phyloP scores from a whole-genome alignment of 2,888 invertebrate species.

The Harpagoxenus sublaevis region DNA sequence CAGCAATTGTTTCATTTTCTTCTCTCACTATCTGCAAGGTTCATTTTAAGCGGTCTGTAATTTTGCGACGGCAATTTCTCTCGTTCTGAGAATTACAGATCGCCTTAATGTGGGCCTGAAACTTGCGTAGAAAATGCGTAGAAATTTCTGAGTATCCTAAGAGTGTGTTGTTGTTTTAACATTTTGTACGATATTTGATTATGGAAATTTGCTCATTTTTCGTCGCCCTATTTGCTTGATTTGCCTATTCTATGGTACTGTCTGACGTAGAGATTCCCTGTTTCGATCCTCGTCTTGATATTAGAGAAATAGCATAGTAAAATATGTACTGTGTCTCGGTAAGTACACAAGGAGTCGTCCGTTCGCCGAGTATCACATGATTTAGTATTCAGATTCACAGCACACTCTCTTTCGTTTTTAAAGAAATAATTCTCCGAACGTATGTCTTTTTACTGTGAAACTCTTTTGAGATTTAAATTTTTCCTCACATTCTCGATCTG shows the following conservation, averaged over 20 bases:
- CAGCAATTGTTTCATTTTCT: slow-evolving; percentile 11
- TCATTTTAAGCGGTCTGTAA: slow-evolving; percentile 6
- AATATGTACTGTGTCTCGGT: neutral
- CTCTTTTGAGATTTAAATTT: neutral
- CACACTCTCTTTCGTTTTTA: neutral
- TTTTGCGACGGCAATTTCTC: neutral
- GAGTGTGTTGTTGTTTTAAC: neutral
- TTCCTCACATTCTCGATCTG: neutral
- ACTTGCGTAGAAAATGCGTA: slow-evolving; percentile 28
- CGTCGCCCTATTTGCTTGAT: slow-evolving; percentile 11
- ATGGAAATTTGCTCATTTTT: slow-evolving; percentile 14
- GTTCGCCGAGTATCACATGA: neutral
- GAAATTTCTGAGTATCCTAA: slow-evolving; percentile 4
- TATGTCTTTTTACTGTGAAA: neutral
- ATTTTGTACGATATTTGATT: neutral
- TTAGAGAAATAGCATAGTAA: slow-evolving; percentile 13
- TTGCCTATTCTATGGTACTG: neutral
- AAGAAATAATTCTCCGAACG: neutral
- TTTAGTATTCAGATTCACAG: neutral
- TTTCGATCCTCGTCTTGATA: neutral
- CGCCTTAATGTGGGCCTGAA: neutral
- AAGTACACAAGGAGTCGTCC: neutral
- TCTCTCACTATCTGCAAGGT: neutral
- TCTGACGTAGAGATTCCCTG: slow-evolving; percentile 30
- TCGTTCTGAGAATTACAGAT: neutral